Evolutionary conservation across 1,140 invertebrate genomes (phyloP).

Genomic region (Drosophila nebulosa): DNA sequence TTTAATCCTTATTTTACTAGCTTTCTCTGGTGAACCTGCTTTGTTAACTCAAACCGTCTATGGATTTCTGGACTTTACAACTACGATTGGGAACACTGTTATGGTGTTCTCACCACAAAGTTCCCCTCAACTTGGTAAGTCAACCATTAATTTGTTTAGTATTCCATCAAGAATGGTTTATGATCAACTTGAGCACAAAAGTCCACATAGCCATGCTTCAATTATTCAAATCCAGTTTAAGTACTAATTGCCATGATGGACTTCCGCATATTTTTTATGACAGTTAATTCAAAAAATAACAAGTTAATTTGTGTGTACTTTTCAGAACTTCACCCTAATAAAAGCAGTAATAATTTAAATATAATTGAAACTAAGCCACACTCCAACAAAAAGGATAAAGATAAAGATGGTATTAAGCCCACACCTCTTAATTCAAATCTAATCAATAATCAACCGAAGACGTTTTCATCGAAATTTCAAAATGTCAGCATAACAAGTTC

Average conservation of each 20-base stretch:
- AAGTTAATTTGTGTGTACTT: background rate
- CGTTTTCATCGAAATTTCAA: constrained; percentile 20
- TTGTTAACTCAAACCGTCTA: constrained; percentile 79
- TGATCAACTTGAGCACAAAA: too few species aligned
- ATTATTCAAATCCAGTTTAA: background rate
- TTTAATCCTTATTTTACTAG: constrained; percentile 17
- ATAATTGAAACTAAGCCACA: constrained; percentile 64
- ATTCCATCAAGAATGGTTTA: too few species aligned
- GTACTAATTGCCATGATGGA: too few species aligned
- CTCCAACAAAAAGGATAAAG: constrained; percentile 26
- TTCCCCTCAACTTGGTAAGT: constrained; percentile 66
- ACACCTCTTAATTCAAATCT: constrained; percentile 44
- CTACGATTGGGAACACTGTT: constrained; percentile 94
- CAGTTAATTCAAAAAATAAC: background rate
- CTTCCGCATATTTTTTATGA: too few species aligned
- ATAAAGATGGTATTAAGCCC: constrained; percentile 54
- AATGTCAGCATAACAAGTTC: constrained; percentile 34
- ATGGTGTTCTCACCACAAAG: constrained; percentile 90
- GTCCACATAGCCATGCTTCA: too few species aligned
- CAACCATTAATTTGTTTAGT: too few species aligned
- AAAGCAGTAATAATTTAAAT: constrained; percentile 40
- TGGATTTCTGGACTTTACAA: constrained; percentile 96
- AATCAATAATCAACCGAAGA: constrained; percentile 22
- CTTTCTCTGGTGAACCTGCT: constrained; percentile 31
- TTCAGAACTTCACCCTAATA: constrained; percentile 36